phyloP scores from a whole-genome alignment of 2,888 invertebrate species.

The Eristalis pertinax region DNA sequence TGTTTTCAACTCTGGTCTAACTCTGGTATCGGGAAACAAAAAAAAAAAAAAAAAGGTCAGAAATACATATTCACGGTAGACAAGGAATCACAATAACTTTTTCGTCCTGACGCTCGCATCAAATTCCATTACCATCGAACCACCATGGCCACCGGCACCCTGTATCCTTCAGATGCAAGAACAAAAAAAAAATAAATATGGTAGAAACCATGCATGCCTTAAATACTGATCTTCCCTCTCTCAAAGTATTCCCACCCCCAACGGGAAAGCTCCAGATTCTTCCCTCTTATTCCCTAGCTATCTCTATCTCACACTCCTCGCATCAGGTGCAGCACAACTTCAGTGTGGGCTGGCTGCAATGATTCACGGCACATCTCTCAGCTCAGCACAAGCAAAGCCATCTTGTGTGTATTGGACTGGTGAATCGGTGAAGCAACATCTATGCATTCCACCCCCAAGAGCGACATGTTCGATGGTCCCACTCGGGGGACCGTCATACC shows the following conservation, averaged over 20 bases:
- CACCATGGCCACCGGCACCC: too few species aligned
- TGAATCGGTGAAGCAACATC: too few species aligned
- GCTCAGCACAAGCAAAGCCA: not conserved
- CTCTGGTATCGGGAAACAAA: too few species aligned
- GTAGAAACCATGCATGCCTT: too few species aligned
- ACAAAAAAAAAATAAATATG: not conserved
- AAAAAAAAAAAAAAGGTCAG: too few species aligned
- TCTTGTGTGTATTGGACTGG: not conserved
- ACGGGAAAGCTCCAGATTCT: not conserved
- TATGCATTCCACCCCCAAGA: not conserved
- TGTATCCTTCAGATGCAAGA: not conserved
- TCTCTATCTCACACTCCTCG: not conserved
- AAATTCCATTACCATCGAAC: too few species aligned
- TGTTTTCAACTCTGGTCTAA: too few species aligned
- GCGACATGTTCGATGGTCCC: slow-evolving; percentile 2
- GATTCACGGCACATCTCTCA: not conserved
- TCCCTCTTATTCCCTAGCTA: not conserved
- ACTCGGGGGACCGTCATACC: not conserved
- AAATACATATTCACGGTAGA: too few species aligned
- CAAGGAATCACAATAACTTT: too few species aligned
- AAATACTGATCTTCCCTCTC: not conserved
- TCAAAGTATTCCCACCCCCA: not conserved
- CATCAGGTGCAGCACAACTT: not conserved
- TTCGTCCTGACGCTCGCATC: too few species aligned
- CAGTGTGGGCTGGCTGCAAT: not conserved